phyloP scores from a whole-genome alignment of 2,113 vertebrate genomes.

The Panthera tigris region DNA sequence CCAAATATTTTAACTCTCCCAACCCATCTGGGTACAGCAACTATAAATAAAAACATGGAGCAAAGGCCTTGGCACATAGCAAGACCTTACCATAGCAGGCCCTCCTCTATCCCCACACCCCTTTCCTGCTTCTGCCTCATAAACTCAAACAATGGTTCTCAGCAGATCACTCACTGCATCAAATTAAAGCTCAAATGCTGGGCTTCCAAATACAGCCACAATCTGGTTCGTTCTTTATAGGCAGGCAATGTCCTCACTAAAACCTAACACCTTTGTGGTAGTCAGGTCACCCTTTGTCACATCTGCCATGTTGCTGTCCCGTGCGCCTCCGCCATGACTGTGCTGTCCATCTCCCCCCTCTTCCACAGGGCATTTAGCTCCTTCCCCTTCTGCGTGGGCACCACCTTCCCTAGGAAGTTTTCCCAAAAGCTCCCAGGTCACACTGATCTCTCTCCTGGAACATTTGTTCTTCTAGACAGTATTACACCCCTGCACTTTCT shows the following conservation, averaged over 20 bases:
- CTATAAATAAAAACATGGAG: constrained; percentile 8
- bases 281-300: neutral
- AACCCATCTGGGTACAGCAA: neutral
- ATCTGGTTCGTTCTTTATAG: neutral
- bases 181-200: neutral
- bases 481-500: neutral
- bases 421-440: neutral
- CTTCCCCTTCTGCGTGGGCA: neutral
- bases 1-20: neutral
- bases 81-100: neutral
- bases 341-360: neutral
- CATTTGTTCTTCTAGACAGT: neutral
- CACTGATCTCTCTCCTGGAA: neutral
- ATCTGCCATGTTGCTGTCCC: neutral
- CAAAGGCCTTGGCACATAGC: neutral
- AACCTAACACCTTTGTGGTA: neutral
- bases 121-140: neutral
- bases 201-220: neutral
- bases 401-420: neutral
- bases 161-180: neutral
- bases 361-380: neutral
- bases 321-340: neutral
- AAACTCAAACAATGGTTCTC: neutral
- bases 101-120: neutral
- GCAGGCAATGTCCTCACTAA: neutral